Evolutionary conservation across 2,797 vertebrate species (phyloP).

Genomic region (Nasua narica): DNA sequence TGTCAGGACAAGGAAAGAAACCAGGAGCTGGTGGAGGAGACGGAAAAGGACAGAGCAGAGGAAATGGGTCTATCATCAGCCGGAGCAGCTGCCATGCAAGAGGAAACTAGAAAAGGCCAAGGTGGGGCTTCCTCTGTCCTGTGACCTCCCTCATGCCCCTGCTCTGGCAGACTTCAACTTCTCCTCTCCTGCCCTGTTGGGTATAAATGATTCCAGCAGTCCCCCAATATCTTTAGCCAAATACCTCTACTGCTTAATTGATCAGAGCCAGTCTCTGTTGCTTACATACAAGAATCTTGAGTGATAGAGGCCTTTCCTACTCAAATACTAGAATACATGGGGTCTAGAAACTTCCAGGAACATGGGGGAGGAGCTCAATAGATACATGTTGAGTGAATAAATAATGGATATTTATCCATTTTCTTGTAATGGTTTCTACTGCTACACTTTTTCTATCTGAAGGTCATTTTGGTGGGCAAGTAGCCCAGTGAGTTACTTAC

Average conservation of each 20-base stretch:
- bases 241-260: background rate
- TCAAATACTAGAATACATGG: background rate
- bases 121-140: background rate
- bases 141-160: too few species aligned
- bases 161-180: background rate
- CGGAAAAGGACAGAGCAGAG: background rate
- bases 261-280: background rate
- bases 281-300: background rate
- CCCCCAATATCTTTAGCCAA: background rate
- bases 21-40: background rate
- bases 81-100: background rate
- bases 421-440: background rate
- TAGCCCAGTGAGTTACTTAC: background rate
- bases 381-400: too few species aligned
- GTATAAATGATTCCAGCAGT: background rate
- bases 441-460: background rate
- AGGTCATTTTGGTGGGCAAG: background rate
- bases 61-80: accelerated
- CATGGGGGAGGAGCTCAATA: background rate
- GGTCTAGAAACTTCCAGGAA: background rate
- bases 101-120: background rate
- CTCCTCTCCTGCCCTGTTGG: background rate
- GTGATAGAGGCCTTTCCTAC: background rate
- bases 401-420: background rate
- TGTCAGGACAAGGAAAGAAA: background rate